Evolutionary conservation across 2,888 invertebrate genomes (phyloP).

Genomic region (Congeria kusceri): DNA sequence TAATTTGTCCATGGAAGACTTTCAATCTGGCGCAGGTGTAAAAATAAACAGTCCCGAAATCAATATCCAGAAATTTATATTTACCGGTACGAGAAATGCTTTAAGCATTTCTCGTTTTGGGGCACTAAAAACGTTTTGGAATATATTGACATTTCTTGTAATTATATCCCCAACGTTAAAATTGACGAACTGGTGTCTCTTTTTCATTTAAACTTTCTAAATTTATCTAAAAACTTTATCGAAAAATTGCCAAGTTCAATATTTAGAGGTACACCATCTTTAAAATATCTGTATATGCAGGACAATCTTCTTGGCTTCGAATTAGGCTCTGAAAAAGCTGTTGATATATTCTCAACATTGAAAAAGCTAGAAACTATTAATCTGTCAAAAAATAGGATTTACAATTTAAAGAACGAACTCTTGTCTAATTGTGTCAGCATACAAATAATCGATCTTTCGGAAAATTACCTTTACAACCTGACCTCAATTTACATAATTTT

Average conservation of each 20-base stretch:
- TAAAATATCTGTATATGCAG: conserved; percentile 36
- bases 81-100: conserved; percentile 42
- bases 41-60: neutral
- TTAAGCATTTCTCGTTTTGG: conserved; percentile 30
- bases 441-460: conserved; percentile 27
- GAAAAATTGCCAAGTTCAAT: conserved; percentile 27
- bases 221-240: conserved; percentile 50
- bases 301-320: conserved; percentile 46
- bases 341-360: conserved; percentile 23
- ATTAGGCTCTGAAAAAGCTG: conserved; percentile 12
- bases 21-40: no score
- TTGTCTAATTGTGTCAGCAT: conserved; percentile 24
- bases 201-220: conserved; percentile 22
- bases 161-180: conserved; percentile 33
- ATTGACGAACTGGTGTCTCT: conserved; percentile 29
- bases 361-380: conserved; percentile 18
- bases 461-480: conserved; percentile 39
- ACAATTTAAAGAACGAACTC: conserved; percentile 10
- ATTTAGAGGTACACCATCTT: conserved; percentile 27
- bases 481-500: conserved; percentile 20
- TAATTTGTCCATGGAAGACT: no score
- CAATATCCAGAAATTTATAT: conserved; percentile 17
- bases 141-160: conserved; percentile 48
- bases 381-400: conserved; percentile 40
- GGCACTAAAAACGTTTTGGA: conserved; percentile 42